Conservation (phyloP, 2,797 vertebrate genomes). For the Pyrrhura leucotis region DNA sequence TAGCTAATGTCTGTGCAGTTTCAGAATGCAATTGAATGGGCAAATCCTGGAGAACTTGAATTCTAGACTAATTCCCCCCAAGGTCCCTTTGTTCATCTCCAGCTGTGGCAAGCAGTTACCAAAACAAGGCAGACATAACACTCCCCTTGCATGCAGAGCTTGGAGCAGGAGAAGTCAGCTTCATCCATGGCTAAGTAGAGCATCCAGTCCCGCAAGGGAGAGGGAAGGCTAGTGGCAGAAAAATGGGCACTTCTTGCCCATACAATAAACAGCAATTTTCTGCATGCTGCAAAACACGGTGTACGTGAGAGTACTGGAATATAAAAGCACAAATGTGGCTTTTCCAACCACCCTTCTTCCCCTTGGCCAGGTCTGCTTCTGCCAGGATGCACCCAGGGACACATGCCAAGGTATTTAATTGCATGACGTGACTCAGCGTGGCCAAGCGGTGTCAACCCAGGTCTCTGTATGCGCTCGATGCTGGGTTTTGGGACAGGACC, state of each 20-base stretch:
- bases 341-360: background rate
- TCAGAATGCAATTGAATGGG: slow-evolving; percentile 32
- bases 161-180: fast-evolving
- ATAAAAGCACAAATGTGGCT: background rate
- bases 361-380: background rate
- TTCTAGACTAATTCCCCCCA: background rate
- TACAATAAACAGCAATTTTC: background rate
- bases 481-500: background rate
- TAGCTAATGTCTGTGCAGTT: slow-evolving; percentile 56
- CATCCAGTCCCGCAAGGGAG: background rate
- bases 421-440: fast-evolving
- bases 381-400: fast-evolving
- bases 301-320: background rate
- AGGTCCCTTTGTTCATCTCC: background rate
- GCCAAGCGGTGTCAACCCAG: background rate
- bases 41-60: slow-evolving; percentile 3
- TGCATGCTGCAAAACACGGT: fast-evolving
- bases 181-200: background rate
- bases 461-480: fast-evolving
- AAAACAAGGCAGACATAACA: background rate
- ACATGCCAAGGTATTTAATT: background rate
- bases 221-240: background rate
- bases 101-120: background rate
- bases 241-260: background rate
- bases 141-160: background rate